Conservation (phyloP, 2,888 invertebrate species). For the Eupithecia centaureata region DNA sequence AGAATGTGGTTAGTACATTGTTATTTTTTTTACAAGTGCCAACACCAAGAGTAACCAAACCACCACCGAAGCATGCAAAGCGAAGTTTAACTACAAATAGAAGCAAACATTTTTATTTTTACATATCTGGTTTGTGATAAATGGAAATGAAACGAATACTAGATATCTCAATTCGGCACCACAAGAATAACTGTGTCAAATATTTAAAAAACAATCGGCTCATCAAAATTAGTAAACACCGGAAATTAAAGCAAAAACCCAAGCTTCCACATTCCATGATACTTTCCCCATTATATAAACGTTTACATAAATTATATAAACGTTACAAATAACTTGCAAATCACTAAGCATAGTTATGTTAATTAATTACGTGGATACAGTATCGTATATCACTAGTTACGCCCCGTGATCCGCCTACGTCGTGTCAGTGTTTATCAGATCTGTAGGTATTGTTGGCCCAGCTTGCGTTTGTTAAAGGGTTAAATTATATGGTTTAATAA, state of each 20-base stretch:
- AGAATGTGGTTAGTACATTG: slow-evolving; percentile 70
- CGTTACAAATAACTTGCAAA: slow-evolving; percentile 51
- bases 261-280: slow-evolving; percentile 34
- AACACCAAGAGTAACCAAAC: slow-evolving; percentile 64
- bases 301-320: slow-evolving; percentile 29
- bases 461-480: slow-evolving; percentile 45
- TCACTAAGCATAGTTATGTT: slow-evolving; percentile 51
- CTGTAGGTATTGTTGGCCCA: slow-evolving; percentile 52
- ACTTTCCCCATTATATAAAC: slow-evolving; percentile 38
- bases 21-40: slow-evolving; percentile 46
- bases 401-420: slow-evolving; percentile 72
- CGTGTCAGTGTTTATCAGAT: slow-evolving; percentile 69
- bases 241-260: slow-evolving; percentile 27
- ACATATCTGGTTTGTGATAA: not conserved
- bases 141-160: not conserved
- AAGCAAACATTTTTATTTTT: not conserved
- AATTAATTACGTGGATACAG: slow-evolving; percentile 65
- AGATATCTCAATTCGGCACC: not conserved
- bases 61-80: slow-evolving; percentile 50
- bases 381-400: slow-evolving; percentile 59
- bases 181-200: slow-evolving; percentile 10
- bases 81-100: slow-evolving; percentile 6
- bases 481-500: slow-evolving; percentile 21
- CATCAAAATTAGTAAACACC: slow-evolving; percentile 16
- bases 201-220: slow-evolving; percentile 24